Conservation (phyloP, 2,113 vertebrate species). For the Melanocharis versteri region DNA sequence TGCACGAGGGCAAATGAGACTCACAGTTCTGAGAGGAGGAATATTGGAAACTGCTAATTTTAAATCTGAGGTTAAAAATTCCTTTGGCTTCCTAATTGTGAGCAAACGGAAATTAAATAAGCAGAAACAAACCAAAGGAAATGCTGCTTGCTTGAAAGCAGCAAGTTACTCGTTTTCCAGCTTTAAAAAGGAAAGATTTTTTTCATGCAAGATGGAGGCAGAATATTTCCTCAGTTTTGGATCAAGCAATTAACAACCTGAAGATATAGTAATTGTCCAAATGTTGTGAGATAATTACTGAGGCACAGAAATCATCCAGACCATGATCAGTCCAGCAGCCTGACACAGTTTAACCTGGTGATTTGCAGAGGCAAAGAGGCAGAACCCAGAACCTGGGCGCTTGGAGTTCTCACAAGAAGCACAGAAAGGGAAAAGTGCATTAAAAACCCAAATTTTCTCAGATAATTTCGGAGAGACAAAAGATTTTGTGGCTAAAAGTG, state of each 20-base stretch:
- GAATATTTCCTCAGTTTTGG: background rate
- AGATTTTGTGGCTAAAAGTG: background rate
- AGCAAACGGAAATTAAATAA: conserved; percentile 24
- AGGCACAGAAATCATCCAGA: background rate
- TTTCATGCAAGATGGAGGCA: background rate
- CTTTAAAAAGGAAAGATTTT: background rate
- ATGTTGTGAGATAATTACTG: background rate
- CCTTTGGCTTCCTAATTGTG: background rate
- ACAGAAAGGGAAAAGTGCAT: background rate
- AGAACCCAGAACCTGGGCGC: background rate
- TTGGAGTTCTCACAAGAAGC: background rate
- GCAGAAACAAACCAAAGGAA: background rate
- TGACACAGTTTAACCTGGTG: background rate
- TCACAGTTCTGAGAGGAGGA: background rate
- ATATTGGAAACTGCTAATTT: background rate
- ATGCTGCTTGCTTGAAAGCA: background rate
- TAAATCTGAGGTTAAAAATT: conserved; percentile 13
- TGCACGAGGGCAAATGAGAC: background rate
- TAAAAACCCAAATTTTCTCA: background rate
- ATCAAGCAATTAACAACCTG: background rate
- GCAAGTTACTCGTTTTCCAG: background rate
- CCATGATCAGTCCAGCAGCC: background rate
- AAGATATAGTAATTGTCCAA: background rate
- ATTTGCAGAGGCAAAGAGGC: background rate
- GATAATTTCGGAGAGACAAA: background rate